Evolutionary conservation across 2,113 vertebrate genomes (phyloP).

Genomic region (Anthoscopus minutus): DNA sequence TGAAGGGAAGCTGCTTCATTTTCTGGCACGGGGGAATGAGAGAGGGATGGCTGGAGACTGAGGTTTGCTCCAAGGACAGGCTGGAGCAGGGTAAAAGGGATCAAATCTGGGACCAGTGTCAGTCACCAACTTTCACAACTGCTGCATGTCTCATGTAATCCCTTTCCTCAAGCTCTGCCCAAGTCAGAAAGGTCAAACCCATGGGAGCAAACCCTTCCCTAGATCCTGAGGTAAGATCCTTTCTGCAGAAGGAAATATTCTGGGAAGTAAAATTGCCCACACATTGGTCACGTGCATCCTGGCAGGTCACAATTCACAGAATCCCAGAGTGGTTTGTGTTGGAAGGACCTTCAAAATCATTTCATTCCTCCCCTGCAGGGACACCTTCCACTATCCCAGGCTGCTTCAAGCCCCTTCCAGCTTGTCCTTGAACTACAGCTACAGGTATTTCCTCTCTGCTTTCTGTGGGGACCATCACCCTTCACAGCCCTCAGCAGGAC

Average conservation of each 20-base stretch:
- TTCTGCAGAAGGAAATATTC: background rate
- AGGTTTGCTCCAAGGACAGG: background rate
- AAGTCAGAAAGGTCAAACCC: background rate
- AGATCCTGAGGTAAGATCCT: background rate
- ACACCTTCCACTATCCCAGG: background rate
- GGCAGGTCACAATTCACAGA: background rate
- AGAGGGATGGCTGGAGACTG: background rate
- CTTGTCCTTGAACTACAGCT: background rate
- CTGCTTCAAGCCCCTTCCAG: background rate
- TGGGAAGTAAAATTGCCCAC: background rate
- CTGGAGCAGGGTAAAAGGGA: background rate
- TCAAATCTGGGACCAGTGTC: background rate
- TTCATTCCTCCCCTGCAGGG: background rate
- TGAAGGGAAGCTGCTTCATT: background rate
- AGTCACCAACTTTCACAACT: background rate
- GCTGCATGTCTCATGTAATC: background rate
- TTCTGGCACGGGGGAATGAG: background rate
- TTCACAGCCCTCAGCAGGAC: background rate
- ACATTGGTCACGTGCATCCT: background rate
- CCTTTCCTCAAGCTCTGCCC: background rate
- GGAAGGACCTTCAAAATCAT: background rate
- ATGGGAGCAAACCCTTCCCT: background rate
- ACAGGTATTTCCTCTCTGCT: background rate
- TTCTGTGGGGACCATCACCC: background rate
- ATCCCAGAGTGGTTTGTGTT: background rate